A percentile compares a stretch with the other conserved stretches of the same genome.
phyloP scores from a whole-genome alignment of 2,888 invertebrate genomes.

The Horisme vitalbata region DNA sequence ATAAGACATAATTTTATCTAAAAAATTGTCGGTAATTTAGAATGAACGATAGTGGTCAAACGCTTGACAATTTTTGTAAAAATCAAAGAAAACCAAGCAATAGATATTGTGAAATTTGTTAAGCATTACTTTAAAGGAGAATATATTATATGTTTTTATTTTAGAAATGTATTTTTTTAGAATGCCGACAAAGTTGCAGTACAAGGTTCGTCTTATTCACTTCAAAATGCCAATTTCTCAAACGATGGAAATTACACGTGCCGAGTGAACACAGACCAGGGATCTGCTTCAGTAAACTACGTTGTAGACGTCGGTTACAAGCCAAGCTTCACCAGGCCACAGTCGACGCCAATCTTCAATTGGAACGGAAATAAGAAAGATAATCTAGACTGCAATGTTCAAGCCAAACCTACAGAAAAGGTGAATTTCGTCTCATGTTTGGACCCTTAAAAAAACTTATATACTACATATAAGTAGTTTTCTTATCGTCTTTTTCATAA shows the following conservation, averaged over 20 bases:
- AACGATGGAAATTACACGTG: constrained; percentile 35
- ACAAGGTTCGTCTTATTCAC: constrained; percentile 8
- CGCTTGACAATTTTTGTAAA: too few species aligned
- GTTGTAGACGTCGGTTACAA: constrained; percentile 25
- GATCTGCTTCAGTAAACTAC: constrained; percentile 25
- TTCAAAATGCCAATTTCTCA: constrained; percentile 5
- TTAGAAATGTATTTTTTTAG: not conserved
- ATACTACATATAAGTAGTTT: too few species aligned
- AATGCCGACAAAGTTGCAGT: not conserved
- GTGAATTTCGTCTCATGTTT: constrained; percentile 10
- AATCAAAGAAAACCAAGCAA: too few species aligned
- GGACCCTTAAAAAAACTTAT: too few species aligned
- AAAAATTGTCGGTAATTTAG: too few species aligned
- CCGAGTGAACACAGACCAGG: constrained; percentile 24
- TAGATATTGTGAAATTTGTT: too few species aligned
- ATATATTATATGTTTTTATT: not conserved
- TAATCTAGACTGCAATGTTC: constrained; percentile 19
- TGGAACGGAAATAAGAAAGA: constrained; percentile 20
- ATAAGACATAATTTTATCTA: too few species aligned
- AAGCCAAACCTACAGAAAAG: constrained; percentile 21
- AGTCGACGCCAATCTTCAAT: not conserved
- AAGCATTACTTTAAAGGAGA: too few species aligned
- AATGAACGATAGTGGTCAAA: too few species aligned
- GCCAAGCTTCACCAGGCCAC: constrained; percentile 12
- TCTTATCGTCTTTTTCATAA: too few species aligned